Conservation (phyloP, 2,113 vertebrate species). For the Sapajus apella region DNA sequence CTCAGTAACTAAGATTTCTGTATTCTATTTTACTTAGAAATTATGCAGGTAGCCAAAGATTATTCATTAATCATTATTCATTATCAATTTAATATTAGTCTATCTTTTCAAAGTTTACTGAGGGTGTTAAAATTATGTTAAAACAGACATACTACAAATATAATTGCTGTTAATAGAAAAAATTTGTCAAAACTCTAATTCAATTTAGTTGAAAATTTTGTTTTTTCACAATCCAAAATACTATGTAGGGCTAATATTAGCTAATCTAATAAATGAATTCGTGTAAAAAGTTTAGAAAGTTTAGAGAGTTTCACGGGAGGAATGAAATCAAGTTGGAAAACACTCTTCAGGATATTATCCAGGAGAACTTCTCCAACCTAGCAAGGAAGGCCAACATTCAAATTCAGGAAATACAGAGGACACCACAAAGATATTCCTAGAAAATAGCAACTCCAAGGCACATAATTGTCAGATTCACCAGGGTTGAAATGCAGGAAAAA, state of each 20-base stretch:
- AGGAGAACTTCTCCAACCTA: too few species aligned
- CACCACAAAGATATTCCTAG: too few species aligned
- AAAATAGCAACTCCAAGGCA: too few species aligned
- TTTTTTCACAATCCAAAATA: neutral
- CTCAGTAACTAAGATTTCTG: neutral
- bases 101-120: neutral
- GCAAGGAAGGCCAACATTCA: too few species aligned
- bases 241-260: neutral
- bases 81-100: neutral
- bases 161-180: neutral
- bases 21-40: constrained; percentile 12
- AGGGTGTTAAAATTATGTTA: neutral
- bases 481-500: too few species aligned
- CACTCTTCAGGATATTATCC: too few species aligned
- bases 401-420: too few species aligned
- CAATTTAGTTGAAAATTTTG: neutral
- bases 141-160: neutral
- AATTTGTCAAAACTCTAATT: neutral
- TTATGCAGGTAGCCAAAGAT: neutral
- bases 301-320: neutral
- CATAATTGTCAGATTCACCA: too few species aligned
- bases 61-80: neutral
- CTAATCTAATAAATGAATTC: neutral
- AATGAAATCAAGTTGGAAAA: too few species aligned
- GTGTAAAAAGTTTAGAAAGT: neutral